These are phyloP conservation scores for Xanthia togata DNA, from an alignment of 2,888 invertebrate species.

Conservation along the genomic window DNA sequence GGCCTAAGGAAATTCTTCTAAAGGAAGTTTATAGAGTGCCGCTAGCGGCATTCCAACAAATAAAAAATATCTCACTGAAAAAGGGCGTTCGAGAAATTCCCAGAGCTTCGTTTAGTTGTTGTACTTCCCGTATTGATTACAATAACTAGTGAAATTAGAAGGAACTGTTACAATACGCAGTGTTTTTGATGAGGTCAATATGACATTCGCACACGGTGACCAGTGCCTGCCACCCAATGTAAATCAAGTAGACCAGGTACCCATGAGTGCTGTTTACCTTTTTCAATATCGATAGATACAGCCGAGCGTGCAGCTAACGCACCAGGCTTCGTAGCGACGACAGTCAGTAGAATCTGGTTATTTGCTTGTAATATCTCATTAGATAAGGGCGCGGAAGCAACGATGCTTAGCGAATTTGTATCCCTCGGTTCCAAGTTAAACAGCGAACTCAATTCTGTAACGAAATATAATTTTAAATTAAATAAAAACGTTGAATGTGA, in stretches of 20 bases:
- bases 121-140: too few species aligned
- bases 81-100: too few species aligned
- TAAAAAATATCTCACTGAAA: too few species aligned
- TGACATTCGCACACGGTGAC: too few species aligned
- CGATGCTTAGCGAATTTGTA: constrained; percentile 11
- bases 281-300: constrained; percentile 53
- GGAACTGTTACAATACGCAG: too few species aligned
- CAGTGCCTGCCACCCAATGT: too few species aligned
- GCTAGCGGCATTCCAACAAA: too few species aligned
- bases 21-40: too few species aligned
- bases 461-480: constrained; percentile 9
- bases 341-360: constrained; percentile 68
- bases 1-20: too few species aligned
- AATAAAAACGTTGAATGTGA: not conserved
- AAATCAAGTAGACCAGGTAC: not conserved
- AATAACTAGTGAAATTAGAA: too few species aligned
- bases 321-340: constrained; percentile 68
- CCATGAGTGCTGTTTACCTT: constrained; percentile 62
- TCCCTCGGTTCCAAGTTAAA: not conserved
- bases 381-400: constrained; percentile 1
- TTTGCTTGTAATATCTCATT: constrained; percentile 65
- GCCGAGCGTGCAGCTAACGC: constrained; percentile 64
- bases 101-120: too few species aligned
- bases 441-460: constrained; percentile 62
- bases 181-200: too few species aligned